Evolutionary conservation across 2,797 vertebrate species (phyloP), one percentile per base, ranked within the genome.

Genomic region (Gambusia yucatana): DNA sequence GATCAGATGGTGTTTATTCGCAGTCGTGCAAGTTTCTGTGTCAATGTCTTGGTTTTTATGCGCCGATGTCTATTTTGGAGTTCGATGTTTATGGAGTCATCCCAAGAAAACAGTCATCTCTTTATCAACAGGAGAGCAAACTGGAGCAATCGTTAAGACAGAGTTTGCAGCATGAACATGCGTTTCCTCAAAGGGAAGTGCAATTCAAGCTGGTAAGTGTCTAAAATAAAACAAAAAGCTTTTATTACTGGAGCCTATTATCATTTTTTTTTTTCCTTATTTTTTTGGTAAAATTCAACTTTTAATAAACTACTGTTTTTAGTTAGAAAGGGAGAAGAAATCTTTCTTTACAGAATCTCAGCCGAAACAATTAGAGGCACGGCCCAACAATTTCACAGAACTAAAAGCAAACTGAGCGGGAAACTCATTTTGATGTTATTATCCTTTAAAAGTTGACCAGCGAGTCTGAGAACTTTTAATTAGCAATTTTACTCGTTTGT

Each of bases 1-100:
- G 76, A 81, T 84, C 76, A 70, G 48, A 67, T 75, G 20, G 28
- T 84, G 57, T 78, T 50, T 41, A 46, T 65, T 55, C 41, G 59
- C 55, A 78, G 41, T 44, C 36, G 36, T 39, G 61, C 33, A 20
- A 65, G 61, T 65, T 43, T 25, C 9, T 41, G 39, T 6, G 65
- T 43, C 25, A 43, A n/a, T 9, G 10, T 25, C 4, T 69, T 25
- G n/a, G 22, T 59, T n/a, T 57, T 28, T 57, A 20, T 46, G 1
- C 44, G 11, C 44, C 44, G 10, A 3, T 4, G 25, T 57, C 25
- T 28, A 28, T 28, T 57, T 25, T 57, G 55, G 11, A 13, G n/a
- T 13, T 57, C n/a, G 6, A 57, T 13, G n/a, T 57, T 57, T 57
- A 28, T n/a, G 55, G 55, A 57, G 25, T 13, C 55, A 6, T 10